Base-by-base conservation (phyloP, 2,797 vertebrate genomes). In the Oophaga sylvatica region DNA sequence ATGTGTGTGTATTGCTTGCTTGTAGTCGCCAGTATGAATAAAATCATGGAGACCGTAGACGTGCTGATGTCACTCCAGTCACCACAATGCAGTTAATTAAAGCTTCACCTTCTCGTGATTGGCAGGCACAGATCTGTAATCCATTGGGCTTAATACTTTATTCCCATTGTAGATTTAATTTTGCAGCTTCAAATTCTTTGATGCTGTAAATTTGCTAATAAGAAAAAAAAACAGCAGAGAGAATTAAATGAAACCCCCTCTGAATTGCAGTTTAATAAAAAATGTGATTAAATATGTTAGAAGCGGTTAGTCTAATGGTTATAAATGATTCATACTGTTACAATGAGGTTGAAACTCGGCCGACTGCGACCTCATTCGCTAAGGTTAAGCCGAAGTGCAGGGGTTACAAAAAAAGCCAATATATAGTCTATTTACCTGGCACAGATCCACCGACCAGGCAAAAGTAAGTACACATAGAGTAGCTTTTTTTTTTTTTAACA, bases 271-370 rank as follows among this genome's bases (percentile, higher is more conserved):
- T 29, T 20, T 63, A 80, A 81, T 71, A 3, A 86, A 75, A 81
- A 60, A 73, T 81, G 68, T 75, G 79, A 87, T 87, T 75, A 63
- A 29, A 71, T 87, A 75, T 63, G 68, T 75, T 87, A 62, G 60
- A 60, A 87, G 79, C 22, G 41, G 17, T 79, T 86, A 13, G 15
- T 73, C 62, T 75, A 87, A 81, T 75, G 31, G 79, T 56, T 81
- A 62, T 81, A 41, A 87, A 87, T 81, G 85, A 81, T 75, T 87
- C 85, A 65, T 60, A n/a, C 68, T 76, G 57, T 81, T 81, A 63
- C 20, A 81, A 45, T 35, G 65, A 56, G 68, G 29, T 29, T 20
- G 41, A 68, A 76, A 70, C 31, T 78, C 76, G 2, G 41, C 56
- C 45, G 35, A 5, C 19, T 26, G 56, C 31, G 53, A 86, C 84